Percentiles rank a stretch among this genome's conserved stretches.
phyloP scores from a whole-genome alignment of 1,140 invertebrate genomes.

The Bradynema listronoti region DNA sequence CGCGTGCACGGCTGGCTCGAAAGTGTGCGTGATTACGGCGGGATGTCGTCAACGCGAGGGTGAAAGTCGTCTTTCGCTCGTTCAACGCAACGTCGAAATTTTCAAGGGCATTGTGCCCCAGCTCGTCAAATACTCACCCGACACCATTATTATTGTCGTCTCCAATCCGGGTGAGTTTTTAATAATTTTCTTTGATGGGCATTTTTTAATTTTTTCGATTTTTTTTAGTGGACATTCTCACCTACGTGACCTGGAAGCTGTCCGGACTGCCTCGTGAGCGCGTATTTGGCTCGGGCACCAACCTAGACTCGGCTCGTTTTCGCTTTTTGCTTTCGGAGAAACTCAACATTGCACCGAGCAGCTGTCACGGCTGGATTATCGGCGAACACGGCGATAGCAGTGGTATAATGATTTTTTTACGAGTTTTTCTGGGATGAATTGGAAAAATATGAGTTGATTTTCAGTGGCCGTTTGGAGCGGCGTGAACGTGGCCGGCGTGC shows the following conservation, averaged over 20 bases:
- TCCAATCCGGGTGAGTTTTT: conserved; percentile 69
- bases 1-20: conserved; percentile 69
- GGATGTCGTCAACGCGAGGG: conserved; percentile 79
- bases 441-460: conserved; percentile 5
- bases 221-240: conserved; percentile 71
- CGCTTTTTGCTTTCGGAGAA: conserved; percentile 77
- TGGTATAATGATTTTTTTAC: conserved; percentile 49
- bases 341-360: conserved; percentile 71
- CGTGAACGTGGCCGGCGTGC: conserved; percentile 79
- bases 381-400: conserved; percentile 75
- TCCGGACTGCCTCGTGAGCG: conserved; percentile 73
- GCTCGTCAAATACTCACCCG: conserved; percentile 75
- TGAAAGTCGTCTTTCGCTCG: conserved; percentile 72
- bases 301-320: conserved; percentile 80
- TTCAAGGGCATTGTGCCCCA: conserved; percentile 75
- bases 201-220: no score
- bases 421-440: conserved; percentile 8
- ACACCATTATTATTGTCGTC: conserved; percentile 77
- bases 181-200: not conserved
- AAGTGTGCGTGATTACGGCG: conserved; percentile 77
- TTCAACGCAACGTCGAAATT: conserved; percentile 80
- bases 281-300: conserved; percentile 82
- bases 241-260: conserved; percentile 85
- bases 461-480: conserved; percentile 84
- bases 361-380: conserved; percentile 80